Base-by-base conservation (phyloP, 2,113 vertebrate genomes). In the Hyperopisus bebe region DNA sequence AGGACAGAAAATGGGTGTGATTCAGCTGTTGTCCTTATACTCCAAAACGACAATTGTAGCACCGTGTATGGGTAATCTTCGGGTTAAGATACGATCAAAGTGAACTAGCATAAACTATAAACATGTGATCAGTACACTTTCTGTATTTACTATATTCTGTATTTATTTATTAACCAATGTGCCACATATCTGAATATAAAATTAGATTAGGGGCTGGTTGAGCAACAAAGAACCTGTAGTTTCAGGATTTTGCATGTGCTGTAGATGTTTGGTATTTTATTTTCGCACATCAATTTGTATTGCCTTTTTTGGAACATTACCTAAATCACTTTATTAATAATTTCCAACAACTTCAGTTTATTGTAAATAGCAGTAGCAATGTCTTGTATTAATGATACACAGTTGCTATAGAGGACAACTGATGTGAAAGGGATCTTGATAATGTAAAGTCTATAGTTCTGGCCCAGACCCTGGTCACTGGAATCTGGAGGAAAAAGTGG, bases 1-100 rank as follows among this genome's bases (percentile, higher is more conserved):
- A 5, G 11, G 24, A 39, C 35, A 80, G 74, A 80, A 88, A 39
- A 88, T 48, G 62, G 88, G 88, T 88, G 88, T 77, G 88, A 88
- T 85, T 24, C 44, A 47, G 82, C 46, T 44, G 58, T 11, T 50
- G 42, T 74, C 46, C 21, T 47, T 46, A 19, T n/a, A 74, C 42
- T 44, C 11, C 74, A 88, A 31, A 70, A 27, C 62, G 62, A 50
- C 13, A 31, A 77, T 74, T 27, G 42, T 17, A 66, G 27, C 46
- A 27, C 55, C 46, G 47, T 46, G 10, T 77, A 48, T 19, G 50
- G 13, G 88, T 19, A 31, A 50, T 24, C 44, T n/a, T 88, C 8
- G 44, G 21, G 19, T 44, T 84, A n/a, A 47, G 10, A n/a, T 24
- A 8, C 35, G 44, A 85, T 47, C 2, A 39, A 48, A 48, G 21